Percentiles rank a stretch among this genome's conserved stretches.
Conservation (phyloP, 2,888 invertebrate genomes). For the Trilocha varians region DNA sequence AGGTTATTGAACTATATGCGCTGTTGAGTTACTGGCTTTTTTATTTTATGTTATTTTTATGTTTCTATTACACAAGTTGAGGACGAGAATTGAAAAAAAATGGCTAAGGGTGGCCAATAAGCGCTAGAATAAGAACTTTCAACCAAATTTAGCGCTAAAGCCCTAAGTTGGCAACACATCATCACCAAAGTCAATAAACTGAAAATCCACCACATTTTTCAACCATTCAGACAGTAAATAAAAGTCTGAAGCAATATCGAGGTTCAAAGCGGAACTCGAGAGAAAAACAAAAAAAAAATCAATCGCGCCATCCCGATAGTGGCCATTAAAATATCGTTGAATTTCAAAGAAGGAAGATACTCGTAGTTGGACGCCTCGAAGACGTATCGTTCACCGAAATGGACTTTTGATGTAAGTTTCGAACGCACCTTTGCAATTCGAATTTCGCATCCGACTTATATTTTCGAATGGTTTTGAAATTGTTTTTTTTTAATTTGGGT, state of each 20-base stretch:
- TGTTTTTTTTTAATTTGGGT: no score
- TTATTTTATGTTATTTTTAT: no score
- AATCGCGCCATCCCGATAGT: conserved; percentile 54
- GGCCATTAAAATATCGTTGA: conserved; percentile 71
- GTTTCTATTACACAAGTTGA: no score
- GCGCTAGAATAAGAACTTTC: no score
- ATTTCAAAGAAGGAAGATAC: conserved; percentile 52
- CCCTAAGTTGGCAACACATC: no score
- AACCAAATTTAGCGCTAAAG: no score
- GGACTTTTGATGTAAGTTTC: conserved; percentile 62
- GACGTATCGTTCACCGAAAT: conserved; percentile 53
- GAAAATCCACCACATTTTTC: no score
- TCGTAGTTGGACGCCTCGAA: conserved; percentile 37
- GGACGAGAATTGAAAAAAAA: no score
- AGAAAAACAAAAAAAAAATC: conserved; percentile 30
- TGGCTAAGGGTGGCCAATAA: no score
- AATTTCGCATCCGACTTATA: conserved; percentile 8
- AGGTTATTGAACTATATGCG: neutral
- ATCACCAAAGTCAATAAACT: no score
- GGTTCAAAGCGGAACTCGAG: conserved; percentile 26
- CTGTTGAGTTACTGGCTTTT: neutral
- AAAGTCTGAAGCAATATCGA: conserved; percentile 51
- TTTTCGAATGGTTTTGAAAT: neutral
- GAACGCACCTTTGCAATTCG: conserved; percentile 27
- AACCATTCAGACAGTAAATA: conserved; percentile 46